phyloP scores from a whole-genome alignment of 2,113 vertebrate genomes.

The Ibidorhyncha struthersii region DNA sequence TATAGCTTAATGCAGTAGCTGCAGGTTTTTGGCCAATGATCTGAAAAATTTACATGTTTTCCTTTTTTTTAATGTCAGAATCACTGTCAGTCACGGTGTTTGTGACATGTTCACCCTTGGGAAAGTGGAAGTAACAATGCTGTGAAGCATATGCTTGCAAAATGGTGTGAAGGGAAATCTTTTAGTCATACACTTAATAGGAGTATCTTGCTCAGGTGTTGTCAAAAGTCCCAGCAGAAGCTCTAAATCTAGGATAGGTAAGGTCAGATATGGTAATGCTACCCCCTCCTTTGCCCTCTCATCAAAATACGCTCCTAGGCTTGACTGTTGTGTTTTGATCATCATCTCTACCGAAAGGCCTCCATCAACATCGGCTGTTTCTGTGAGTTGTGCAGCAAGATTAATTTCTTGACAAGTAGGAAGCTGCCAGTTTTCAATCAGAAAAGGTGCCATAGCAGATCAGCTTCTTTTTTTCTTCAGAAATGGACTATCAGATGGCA shows the following conservation, averaged over 20 bases:
- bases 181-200: neutral
- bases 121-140: neutral
- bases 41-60: neutral
- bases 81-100: neutral
- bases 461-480: neutral
- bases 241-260: neutral
- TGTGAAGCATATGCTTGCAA: neutral
- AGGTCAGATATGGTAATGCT: neutral
- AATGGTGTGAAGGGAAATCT: neutral
- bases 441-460: neutral
- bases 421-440: neutral
- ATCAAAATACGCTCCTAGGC: neutral
- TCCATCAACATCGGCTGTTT: neutral
- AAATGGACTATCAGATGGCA: neutral
- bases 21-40: neutral
- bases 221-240: neutral
- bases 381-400: neutral
- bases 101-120: neutral
- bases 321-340: neutral
- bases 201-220: neutral
- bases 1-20: neutral
- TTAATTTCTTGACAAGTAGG: neutral
- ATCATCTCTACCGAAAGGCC: neutral
- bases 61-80: neutral
- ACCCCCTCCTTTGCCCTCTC: accelerated